Evolutionary conservation across 2,888 invertebrate species (phyloP), one percentile per base, ranked within the genome.

Genomic region (Pemphredon lugubris): DNA sequence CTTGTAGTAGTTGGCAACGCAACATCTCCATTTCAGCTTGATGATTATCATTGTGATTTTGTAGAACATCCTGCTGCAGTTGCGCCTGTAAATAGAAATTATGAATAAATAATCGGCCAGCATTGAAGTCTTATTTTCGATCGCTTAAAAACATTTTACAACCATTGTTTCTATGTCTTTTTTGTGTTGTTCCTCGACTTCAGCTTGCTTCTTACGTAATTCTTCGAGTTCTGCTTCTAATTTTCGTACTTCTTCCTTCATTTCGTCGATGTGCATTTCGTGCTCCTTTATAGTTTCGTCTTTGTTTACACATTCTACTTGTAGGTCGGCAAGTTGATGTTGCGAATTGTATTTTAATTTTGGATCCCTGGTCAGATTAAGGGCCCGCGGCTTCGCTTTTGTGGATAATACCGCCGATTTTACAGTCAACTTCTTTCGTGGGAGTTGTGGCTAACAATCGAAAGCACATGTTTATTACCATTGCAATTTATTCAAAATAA

Each of bases 231-330:
- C 81, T n/a, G 48, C 21, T 48, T 71, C 76, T 1, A 88, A 55
- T 23, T 64, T 78, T 34, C 45, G 68, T 4, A 83, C 64, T 50
- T 85, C 83, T 1, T 74, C 78, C 26, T 83, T 88, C 81, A 86
- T 74, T 7, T 87, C 86, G 3, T 87, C 84, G 2, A 88, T 86
- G 1, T 83, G 83, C 32, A 82, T 86, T 34, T 87, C 87, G 18
- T 87, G 82, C 50, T 89, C 89, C n/a, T 73, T 70, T 73, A 89
- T 88, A 20, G 87, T 87, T 71, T 81, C 86, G 47, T 86, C 80
- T 65, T 89, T 89, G 57, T 89, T 89, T 13, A 45, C 60, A 61
- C 87, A 88, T 65, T 89, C 89, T 37, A 87, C 83, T 58, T 82
- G 86, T 18, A 89, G 83, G 81, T 89, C 89, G 2, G 86, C 83